Percentiles rank a stretch among this genome's conserved stretches.
phyloP scores from a whole-genome alignment of 2,888 invertebrate genomes.

The Stenodera caucasica region DNA sequence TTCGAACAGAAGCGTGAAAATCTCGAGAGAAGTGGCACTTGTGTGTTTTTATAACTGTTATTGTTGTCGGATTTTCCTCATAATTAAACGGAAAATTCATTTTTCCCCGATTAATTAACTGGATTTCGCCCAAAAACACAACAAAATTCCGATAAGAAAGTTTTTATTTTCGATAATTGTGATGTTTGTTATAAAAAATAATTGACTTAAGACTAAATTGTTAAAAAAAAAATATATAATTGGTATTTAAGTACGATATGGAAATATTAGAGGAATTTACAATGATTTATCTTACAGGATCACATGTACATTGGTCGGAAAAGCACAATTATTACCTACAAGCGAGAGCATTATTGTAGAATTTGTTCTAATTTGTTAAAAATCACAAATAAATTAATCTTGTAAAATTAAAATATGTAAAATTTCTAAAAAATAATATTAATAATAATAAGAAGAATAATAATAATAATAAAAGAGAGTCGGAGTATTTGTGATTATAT shows the following conservation, averaged over 20 bases:
- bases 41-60: too few species aligned
- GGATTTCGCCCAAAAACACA: too few species aligned
- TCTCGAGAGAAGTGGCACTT: too few species aligned
- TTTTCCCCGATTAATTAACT: too few species aligned
- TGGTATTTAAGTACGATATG: slow-evolving; percentile 24
- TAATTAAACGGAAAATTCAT: too few species aligned
- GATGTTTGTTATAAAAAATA: slow-evolving; percentile 26
- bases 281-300: slow-evolving; percentile 5
- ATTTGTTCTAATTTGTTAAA: background rate
- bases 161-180: background rate
- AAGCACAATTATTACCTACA: background rate
- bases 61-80: too few species aligned
- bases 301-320: slow-evolving; percentile 8
- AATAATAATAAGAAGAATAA: slow-evolving; percentile 32
- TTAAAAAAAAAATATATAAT: slow-evolving; percentile 4
- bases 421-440: slow-evolving; percentile 29
- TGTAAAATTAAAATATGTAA: slow-evolving; percentile 27
- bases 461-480: slow-evolving; percentile 31
- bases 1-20: too few species aligned
- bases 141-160: background rate
- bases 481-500: slow-evolving; percentile 5
- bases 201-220: slow-evolving; percentile 14
- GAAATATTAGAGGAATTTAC: background rate
- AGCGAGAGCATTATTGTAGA: background rate
- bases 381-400: slow-evolving; percentile 17